A percentile compares a stretch with the other conserved stretches of the same genome.
Conservation (phyloP, 1,140 invertebrate genomes). For the Araneus ventricosus region DNA sequence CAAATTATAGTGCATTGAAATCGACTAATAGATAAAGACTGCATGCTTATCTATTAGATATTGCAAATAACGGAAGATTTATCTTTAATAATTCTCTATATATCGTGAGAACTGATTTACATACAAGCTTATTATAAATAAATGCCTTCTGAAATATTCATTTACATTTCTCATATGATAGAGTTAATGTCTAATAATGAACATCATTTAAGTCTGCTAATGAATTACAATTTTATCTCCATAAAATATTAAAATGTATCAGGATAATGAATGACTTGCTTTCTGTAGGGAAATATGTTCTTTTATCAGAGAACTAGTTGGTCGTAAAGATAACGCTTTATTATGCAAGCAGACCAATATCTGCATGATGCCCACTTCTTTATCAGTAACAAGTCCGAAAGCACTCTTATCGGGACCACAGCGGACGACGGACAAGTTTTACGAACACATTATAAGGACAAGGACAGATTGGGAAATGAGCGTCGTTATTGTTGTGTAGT, state of each 20-base stretch:
- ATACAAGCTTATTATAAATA: neutral
- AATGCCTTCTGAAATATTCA: neutral
- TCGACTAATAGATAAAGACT: too few relatives aligned
- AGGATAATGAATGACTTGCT: neutral
- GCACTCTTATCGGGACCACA: neutral
- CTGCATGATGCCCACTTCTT: neutral
- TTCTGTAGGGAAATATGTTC: neutral
- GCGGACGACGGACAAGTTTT: neutral
- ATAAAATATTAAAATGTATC: neutral
- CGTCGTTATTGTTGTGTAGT: too few relatives aligned
- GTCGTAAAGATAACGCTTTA: conserved; percentile 13
- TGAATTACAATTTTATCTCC: neutral
- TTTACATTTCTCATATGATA: neutral
- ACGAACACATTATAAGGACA: neutral
- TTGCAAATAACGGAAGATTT: too few relatives aligned
- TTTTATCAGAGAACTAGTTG: neutral
- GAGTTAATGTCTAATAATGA: neutral
- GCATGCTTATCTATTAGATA: too few relatives aligned
- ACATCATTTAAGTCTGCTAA: neutral
- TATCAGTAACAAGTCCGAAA: neutral
- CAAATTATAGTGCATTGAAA: too few relatives aligned
- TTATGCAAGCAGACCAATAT: neutral
- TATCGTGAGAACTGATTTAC: neutral
- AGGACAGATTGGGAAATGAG: neutral
- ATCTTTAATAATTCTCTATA: too few relatives aligned